A percentile compares a stretch with the other conserved stretches of the same genome.
Conservation (phyloP, 2,113 vertebrate genomes). For the Tympanuchus pallidicinctus region DNA sequence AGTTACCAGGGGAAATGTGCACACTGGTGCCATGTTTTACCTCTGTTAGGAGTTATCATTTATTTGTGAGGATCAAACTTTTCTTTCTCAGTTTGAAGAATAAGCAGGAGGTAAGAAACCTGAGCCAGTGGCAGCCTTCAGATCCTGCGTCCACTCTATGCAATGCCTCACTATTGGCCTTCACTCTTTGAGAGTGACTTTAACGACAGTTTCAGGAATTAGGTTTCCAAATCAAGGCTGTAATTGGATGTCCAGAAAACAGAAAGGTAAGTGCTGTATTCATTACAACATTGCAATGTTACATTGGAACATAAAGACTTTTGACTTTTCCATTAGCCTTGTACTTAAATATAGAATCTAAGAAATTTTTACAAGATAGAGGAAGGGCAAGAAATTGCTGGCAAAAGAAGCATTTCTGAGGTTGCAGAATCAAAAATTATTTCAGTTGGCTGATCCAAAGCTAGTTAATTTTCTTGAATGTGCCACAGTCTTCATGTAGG, state of each 20-base stretch:
- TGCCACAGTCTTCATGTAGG: rapidly evolving
- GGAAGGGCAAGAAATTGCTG: background rate
- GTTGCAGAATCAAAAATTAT: background rate
- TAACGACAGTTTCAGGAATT: background rate
- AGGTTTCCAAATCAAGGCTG: background rate
- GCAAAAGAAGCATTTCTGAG: background rate
- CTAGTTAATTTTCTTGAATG: background rate
- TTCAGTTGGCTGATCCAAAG: background rate
- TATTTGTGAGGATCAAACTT: background rate
- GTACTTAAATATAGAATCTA: background rate
- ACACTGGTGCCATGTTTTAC: background rate
- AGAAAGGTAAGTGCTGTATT: background rate
- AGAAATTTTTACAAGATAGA: slow-evolving; percentile 32
- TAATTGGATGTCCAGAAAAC: slow-evolving; percentile 9
- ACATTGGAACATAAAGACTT: background rate
- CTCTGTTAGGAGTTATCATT: background rate
- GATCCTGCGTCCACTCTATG: background rate
- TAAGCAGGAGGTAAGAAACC: background rate
- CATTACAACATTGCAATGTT: background rate
- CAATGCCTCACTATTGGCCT: background rate
- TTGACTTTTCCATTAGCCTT: background rate
- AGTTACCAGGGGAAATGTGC: background rate
- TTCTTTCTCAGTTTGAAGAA: background rate
- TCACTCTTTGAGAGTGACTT: background rate
- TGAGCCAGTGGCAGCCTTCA: background rate